A percentile compares a stretch with the other conserved stretches of the same genome.
phyloP scores from a whole-genome alignment of 2,888 invertebrate genomes.

The Spicauda simplicius region DNA sequence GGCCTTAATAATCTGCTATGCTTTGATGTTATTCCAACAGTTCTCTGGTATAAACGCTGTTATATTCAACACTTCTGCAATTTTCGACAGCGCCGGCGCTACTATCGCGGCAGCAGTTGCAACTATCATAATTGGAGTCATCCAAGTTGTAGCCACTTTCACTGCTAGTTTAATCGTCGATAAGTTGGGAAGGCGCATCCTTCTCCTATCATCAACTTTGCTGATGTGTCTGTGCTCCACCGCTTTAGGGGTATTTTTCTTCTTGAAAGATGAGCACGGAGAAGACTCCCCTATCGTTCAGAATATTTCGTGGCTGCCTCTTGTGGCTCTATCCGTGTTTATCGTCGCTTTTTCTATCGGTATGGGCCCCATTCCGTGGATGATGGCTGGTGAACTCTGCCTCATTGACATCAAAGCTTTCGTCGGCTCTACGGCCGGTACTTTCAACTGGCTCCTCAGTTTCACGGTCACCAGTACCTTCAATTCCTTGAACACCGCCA shows the following conservation, averaged over 20 bases:
- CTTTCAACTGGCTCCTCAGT: constrained; percentile 92
- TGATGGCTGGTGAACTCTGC: constrained; percentile 93
- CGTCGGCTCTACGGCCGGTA: constrained; percentile 91
- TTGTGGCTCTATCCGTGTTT: constrained; percentile 90
- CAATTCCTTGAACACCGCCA: constrained; percentile 77
- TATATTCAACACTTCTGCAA: constrained; percentile 90
- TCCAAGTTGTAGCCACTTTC: constrained; percentile 92
- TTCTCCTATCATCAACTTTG: constrained; percentile 89
- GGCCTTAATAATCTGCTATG: constrained; percentile 89
- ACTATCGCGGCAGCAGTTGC: constrained; percentile 84
- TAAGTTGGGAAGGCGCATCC: constrained; percentile 90
- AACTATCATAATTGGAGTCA: constrained; percentile 92
- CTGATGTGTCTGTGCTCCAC: constrained; percentile 89
- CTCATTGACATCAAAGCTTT: constrained; percentile 91
- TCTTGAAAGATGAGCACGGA: constrained; percentile 67
- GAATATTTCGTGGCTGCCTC: constrained; percentile 89
- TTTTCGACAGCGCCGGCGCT: constrained; percentile 88
- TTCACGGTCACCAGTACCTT: constrained; percentile 92
- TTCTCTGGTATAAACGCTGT: constrained; percentile 93
- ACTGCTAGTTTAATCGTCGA: constrained; percentile 92
- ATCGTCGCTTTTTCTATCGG: constrained; percentile 93
- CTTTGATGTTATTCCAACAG: constrained; percentile 96
- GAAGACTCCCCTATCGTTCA: constrained; percentile 65
- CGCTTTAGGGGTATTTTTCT: constrained; percentile 90
- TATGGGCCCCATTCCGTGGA: constrained; percentile 95